phyloP scores from a whole-genome alignment of 2,888 invertebrate genomes.

The Pammene fasciana region DNA sequence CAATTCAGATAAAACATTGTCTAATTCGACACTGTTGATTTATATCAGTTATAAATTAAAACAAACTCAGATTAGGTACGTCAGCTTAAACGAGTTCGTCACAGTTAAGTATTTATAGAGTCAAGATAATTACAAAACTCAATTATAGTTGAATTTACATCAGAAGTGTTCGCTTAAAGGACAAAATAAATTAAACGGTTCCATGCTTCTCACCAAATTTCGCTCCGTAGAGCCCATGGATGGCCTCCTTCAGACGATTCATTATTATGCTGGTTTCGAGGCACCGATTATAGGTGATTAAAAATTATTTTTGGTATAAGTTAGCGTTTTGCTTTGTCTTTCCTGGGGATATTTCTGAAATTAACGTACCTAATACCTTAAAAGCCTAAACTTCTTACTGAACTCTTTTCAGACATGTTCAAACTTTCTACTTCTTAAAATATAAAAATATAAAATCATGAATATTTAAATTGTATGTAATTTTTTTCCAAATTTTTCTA shows the following conservation, averaged over 20 bases:
- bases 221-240: neutral
- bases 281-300: too few relatives aligned
- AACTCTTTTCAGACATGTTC: too few relatives aligned
- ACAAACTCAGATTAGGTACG: slow-evolving; percentile 12
- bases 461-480: too few relatives aligned
- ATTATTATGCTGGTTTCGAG: too few relatives aligned
- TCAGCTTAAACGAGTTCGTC: slow-evolving; percentile 10
- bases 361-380: too few relatives aligned
- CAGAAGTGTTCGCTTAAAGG: slow-evolving; percentile 36
- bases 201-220: slow-evolving; percentile 41
- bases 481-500: too few relatives aligned
- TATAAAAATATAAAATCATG: too few relatives aligned
- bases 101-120: slow-evolving; percentile 26
- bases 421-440: too few relatives aligned
- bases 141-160: slow-evolving; percentile 33
- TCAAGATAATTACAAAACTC: slow-evolving; percentile 33
- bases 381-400: too few relatives aligned
- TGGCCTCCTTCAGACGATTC: neutral
- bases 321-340: too few relatives aligned
- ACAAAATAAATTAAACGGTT: slow-evolving; percentile 46
- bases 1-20: neutral
- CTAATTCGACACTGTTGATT: neutral
- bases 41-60: neutral
- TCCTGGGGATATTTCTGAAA: too few relatives aligned
- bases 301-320: too few relatives aligned